Base-by-base conservation (phyloP, 2,888 invertebrate species). In the Chouioia cunea region DNA sequence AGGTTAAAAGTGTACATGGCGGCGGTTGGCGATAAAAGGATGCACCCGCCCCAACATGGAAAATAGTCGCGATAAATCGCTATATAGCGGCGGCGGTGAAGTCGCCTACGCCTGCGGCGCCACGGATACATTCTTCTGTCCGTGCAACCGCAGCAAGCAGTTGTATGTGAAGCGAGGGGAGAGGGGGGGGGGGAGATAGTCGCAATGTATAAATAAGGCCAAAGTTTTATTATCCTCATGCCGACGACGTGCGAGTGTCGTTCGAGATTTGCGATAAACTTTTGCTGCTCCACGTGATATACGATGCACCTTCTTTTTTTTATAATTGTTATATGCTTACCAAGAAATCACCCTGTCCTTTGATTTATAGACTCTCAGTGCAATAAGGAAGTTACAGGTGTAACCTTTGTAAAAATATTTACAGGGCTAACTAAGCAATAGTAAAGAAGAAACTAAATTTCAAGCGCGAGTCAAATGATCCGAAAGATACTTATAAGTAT, bases 21-120 rank as follows among this genome's bases (percentile, higher is more conserved):
- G 68, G 63, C 15, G 53, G 65, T 62, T 56, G 64, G 52, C 52
- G 54, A 77, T 36, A 36, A 36, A 36, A 36, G 36, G 36, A 77
- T 76, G 76, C 79, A 78, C 77, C 78, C 70, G 66, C 76, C 70
- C 75, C 72, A 81, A 82, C 82, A 82, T 79, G 82, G 80, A 82
- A 36, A 82, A 81, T 81, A 79, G 82, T 82, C 80, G 81, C 83
- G 82, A 84, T 84, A 83, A 83, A 83, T 84, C 83, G 78, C 79
- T 83, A 83, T 81, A 83, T 80, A 80, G 78, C 77, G 78, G 71
- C 77, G 77, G 78, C 79, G 78, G 80, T 80, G 47, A 46, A 16
- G 27, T 16, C 50, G 23, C 4, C 50, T 16, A 18, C 20, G 50
- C 12, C 12, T 18, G 44, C 36, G 36, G 36, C 54, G 56, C 14